Conservation (phyloP, 2,888 invertebrate genomes). For the Ethmia dodecea region DNA sequence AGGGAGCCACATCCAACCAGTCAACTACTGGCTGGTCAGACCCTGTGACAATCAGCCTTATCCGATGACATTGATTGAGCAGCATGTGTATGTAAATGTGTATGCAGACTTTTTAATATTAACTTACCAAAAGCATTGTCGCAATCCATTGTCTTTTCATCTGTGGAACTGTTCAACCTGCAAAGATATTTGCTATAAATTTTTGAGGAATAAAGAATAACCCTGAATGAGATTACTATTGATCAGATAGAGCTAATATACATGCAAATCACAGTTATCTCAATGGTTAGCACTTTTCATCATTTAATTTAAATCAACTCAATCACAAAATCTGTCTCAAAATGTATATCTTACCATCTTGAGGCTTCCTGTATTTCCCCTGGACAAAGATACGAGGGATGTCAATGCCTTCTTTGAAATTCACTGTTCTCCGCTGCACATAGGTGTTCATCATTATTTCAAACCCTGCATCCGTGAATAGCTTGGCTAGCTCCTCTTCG, state of each 20-base stretch:
- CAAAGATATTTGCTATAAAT: background rate
- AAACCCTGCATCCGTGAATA: conserved; percentile 86
- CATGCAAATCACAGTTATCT: conserved; percentile 69
- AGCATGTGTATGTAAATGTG: too few relatives aligned
- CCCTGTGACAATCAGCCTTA: too few relatives aligned
- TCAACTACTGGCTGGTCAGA: too few relatives aligned
- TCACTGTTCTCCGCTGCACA: conserved; percentile 92
- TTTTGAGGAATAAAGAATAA: background rate
- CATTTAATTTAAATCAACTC: conserved; percentile 32
- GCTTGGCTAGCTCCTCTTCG: conserved; percentile 79
- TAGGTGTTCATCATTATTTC: conserved; percentile 83
- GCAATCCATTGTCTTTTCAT: too few relatives aligned
- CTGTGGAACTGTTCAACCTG: conserved; percentile 15
- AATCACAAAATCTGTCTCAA: background rate
- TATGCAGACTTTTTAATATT: too few relatives aligned
- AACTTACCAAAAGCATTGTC: too few relatives aligned
- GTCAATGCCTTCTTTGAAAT: conserved; percentile 93
- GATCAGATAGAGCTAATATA: conserved; percentile 75
- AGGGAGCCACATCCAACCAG: too few relatives aligned
- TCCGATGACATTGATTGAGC: too few relatives aligned
- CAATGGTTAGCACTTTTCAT: conserved; percentile 74
- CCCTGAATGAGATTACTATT: background rate
- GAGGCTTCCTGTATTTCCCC: conserved; percentile 84
- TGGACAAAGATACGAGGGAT: conserved; percentile 96
- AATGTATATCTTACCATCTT: conserved; percentile 27